Conservation (phyloP, 2,888 invertebrate species). For the Steromphala cineraria region DNA sequence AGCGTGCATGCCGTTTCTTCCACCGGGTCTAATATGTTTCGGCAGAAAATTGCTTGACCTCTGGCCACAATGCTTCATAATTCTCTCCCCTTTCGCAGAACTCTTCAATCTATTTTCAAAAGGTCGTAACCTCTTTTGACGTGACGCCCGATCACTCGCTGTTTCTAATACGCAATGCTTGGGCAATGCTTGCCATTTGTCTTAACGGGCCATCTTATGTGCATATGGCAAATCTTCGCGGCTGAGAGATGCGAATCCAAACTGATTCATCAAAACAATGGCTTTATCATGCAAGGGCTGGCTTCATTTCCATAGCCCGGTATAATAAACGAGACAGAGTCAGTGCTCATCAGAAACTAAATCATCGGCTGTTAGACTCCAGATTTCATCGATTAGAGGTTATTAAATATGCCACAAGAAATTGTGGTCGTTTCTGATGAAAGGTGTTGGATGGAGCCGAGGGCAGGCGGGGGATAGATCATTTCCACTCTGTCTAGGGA, state of each 20-base stretch:
- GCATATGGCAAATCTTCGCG: constrained; percentile 2
- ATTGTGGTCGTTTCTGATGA: not conserved
- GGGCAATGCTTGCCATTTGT: not conserved
- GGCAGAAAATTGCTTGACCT: constrained; percentile 43
- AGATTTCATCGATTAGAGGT: not conserved
- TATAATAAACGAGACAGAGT: not conserved
- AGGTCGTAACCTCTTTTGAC: constrained; percentile 38
- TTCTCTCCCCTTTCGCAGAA: constrained; percentile 35
- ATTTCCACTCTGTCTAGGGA: too few relatives aligned
- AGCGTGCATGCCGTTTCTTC: constrained; percentile 30
- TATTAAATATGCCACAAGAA: constrained; percentile 2
- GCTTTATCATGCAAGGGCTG: not conserved
- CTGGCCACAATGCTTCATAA: constrained; percentile 39
- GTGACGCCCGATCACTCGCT: constrained; percentile 23
- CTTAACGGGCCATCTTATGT: not conserved
- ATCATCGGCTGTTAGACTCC: not conserved
- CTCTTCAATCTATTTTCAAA: constrained; percentile 36
- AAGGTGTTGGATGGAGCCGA: not conserved
- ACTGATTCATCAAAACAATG: constrained; percentile 8
- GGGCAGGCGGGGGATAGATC: too few relatives aligned
- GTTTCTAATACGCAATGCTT: not conserved
- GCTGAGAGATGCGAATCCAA: not conserved
- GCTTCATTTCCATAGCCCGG: not conserved
- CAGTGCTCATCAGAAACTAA: not conserved
- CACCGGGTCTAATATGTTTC: constrained; percentile 38